phyloP scores from a whole-genome alignment of 2,888 invertebrate species.

The Galerucella calmariensis region DNA sequence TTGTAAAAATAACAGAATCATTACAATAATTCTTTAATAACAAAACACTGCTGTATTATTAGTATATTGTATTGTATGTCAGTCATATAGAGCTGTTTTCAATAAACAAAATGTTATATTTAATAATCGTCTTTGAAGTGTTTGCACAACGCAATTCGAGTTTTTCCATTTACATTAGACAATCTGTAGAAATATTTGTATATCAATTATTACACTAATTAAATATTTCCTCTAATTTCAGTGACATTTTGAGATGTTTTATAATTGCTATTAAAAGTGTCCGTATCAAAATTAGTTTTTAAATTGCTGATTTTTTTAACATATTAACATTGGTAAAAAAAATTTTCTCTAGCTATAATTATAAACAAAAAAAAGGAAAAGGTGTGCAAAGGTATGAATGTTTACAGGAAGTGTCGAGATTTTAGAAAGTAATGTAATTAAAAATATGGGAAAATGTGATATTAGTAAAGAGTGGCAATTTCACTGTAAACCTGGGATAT shows the following conservation, averaged over 20 bases:
- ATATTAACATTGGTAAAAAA: too few species aligned
- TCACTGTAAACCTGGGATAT: background rate
- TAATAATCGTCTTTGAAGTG: conserved; percentile 31
- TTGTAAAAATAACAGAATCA: conserved; percentile 52
- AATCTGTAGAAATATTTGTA: conserved; percentile 39
- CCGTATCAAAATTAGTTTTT: background rate
- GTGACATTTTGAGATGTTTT: conserved; percentile 21
- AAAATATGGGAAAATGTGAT: conserved; percentile 1
- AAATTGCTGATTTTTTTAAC: too few species aligned
- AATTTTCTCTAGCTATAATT: too few species aligned
- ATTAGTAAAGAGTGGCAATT: background rate
- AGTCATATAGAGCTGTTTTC: conserved; percentile 49
- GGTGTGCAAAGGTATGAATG: too few species aligned
- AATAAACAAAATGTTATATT: conserved; percentile 40
- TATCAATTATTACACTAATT: too few species aligned
- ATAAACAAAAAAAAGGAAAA: too few species aligned
- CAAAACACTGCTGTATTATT: conserved; percentile 53
- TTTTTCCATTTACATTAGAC: conserved; percentile 45
- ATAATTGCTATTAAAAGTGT: background rate
- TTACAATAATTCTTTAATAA: conserved; percentile 41
- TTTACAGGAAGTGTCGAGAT: too few species aligned
- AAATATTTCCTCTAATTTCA: background rate
- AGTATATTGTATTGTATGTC: conserved; percentile 51
- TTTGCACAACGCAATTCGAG: conserved; percentile 45
- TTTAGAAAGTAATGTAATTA: too few species aligned